Percentiles rank a stretch among this genome's conserved stretches.
Conservation (phyloP, 1,140 invertebrate species). For the Latrodectus geometricus region DNA sequence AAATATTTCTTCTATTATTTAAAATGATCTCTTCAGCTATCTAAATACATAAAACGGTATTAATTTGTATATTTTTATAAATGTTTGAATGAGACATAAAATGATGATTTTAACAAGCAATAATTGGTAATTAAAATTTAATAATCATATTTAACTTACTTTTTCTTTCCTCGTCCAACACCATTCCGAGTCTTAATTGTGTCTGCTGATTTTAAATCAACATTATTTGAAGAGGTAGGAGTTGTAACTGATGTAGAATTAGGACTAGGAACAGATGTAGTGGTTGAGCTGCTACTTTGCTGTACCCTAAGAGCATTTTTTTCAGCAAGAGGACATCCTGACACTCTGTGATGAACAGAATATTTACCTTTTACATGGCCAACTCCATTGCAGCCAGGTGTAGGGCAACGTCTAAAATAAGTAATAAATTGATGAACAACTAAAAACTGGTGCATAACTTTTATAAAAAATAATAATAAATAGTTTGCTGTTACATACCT, state of each 20-base stretch:
- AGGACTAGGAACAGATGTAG: slow-evolving; percentile 1
- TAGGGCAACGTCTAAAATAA: slow-evolving; percentile 67
- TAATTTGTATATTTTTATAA: too few relatives aligned
- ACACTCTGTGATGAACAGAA: slow-evolving; percentile 68
- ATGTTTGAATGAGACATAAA: too few relatives aligned
- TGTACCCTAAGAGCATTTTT: slow-evolving; percentile 45
- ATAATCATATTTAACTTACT: slow-evolving; percentile 6
- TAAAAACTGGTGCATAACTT: neutral
- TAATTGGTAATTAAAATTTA: too few relatives aligned
- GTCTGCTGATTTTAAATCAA: slow-evolving; percentile 18
- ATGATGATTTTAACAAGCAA: too few relatives aligned
- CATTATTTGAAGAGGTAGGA: neutral
- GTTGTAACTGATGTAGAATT: neutral
- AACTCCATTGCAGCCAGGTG: slow-evolving; percentile 70
- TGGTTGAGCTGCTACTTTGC: neutral
- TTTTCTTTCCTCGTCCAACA: slow-evolving; percentile 42
- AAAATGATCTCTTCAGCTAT: too few relatives aligned
- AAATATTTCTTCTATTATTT: too few relatives aligned
- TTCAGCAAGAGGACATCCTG: slow-evolving; percentile 64
- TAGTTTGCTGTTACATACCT: slow-evolving; percentile 12
- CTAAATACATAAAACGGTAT: too few relatives aligned
- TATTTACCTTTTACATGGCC: slow-evolving; percentile 71
- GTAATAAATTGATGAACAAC: neutral
- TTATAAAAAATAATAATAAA: neutral
- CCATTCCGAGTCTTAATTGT: slow-evolving; percentile 31